These are phyloP conservation scores for Eueides isabella DNA, from an alignment of 1,140 invertebrate genomes.

Conservation along the genomic window DNA sequence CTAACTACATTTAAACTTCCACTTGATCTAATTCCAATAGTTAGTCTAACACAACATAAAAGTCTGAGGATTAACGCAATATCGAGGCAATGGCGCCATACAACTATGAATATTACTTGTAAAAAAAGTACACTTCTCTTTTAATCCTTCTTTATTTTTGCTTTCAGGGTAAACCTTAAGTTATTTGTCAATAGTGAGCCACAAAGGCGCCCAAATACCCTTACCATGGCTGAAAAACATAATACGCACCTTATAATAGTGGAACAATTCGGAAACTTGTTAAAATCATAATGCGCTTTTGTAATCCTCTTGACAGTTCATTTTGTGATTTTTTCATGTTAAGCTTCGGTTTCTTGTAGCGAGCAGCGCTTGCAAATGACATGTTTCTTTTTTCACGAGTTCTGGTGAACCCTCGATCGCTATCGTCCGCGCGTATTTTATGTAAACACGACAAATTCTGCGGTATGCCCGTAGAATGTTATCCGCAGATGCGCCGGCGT, in stretches of 20 bases:
- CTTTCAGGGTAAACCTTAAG: constrained; percentile 73
- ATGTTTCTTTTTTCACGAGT: constrained; percentile 59
- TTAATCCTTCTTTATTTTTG: constrained; percentile 79
- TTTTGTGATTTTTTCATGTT: constrained; percentile 52
- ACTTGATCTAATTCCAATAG: constrained; percentile 73
- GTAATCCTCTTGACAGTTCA: constrained; percentile 73
- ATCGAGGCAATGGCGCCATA: constrained; percentile 69
- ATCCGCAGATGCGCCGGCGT: constrained; percentile 72
- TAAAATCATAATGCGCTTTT: constrained; percentile 80
- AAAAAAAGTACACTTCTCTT: constrained; percentile 53
- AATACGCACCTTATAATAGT: constrained; percentile 79
- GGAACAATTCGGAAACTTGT: constrained; percentile 78
- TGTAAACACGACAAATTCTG: constrained; percentile 79
- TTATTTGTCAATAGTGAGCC: constrained; percentile 80
- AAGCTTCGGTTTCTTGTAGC: constrained; percentile 59
- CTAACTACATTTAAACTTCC: constrained; percentile 62
- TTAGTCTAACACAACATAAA: constrained; percentile 53
- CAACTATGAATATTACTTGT: constrained; percentile 45
- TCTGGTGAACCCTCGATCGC: constrained; percentile 69
- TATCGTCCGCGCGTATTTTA: constrained; percentile 74
- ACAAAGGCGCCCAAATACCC: constrained; percentile 79
- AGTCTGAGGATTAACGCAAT: constrained; percentile 68
- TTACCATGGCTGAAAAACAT: constrained; percentile 72
- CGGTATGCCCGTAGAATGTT: constrained; percentile 59
- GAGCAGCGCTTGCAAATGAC: constrained; percentile 63